A percentile compares a stretch with the other conserved stretches of the same genome.
Evolutionary conservation across 2,113 vertebrate genomes (phyloP).

Genomic region (Ivindomyrus marchei): DNA sequence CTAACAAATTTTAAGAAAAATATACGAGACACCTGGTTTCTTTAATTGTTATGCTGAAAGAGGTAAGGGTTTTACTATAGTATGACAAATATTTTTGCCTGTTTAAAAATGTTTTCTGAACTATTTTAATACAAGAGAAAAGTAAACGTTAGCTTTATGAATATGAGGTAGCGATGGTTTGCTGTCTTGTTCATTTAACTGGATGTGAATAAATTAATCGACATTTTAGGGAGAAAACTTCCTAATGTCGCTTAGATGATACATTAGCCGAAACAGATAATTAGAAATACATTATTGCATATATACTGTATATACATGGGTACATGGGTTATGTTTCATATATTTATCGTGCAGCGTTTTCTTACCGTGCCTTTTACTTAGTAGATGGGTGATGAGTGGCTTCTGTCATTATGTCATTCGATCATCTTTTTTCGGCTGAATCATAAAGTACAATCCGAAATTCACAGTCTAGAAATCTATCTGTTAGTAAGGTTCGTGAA

Average conservation of each 20-base stretch:
- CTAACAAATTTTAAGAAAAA: constrained; percentile 11
- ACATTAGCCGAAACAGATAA: neutral
- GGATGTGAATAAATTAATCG: neutral
- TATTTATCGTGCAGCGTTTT: neutral
- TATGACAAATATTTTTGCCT: neutral
- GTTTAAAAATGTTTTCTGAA: neutral
- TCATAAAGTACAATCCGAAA: neutral
- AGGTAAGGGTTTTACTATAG: constrained; percentile 39
- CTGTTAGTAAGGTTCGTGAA: neutral
- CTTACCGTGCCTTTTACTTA: neutral
- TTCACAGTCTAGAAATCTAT: neutral
- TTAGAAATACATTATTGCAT: neutral
- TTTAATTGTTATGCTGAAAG: constrained; percentile 24
- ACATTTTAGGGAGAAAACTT: neutral
- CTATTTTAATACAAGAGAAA: neutral
- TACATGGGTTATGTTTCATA: neutral
- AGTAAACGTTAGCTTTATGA: neutral
- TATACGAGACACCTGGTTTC: constrained; percentile 10
- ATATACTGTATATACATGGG: neutral
- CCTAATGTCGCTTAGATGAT: neutral
- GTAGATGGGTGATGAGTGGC: neutral
- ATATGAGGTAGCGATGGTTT: neutral
- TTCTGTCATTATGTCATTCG: neutral
- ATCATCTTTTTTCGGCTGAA: neutral
- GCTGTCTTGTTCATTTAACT: neutral